A percentile compares a stretch with the other conserved stretches of the same genome.
These are phyloP conservation scores for Agapornis roseicollis DNA, from an alignment of 2,113 vertebrate species.

Conservation along the genomic window DNA sequence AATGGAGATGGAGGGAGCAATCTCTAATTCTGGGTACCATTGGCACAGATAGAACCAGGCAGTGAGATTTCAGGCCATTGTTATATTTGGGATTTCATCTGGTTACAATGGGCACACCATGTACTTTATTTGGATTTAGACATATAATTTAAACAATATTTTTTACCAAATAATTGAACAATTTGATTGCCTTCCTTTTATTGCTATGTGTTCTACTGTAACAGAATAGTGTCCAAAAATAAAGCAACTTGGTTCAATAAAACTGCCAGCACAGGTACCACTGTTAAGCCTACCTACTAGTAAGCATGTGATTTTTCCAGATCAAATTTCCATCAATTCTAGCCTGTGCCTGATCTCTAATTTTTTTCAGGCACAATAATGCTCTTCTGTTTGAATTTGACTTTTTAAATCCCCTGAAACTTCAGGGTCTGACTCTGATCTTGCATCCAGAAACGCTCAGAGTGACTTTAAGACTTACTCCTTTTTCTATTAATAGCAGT, in stretches of 20 bases:
- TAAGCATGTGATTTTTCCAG: neutral
- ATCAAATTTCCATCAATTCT: neutral
- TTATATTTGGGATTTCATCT: neutral
- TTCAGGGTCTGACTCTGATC: neutral
- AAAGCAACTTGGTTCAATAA: neutral
- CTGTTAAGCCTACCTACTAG: neutral
- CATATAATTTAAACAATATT: neutral
- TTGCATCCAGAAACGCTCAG: accelerated
- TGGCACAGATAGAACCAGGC: neutral
- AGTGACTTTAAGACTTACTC: neutral
- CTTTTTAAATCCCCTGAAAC: neutral
- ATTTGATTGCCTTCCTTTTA: neutral
- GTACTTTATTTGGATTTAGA: neutral
- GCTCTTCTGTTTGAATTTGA: neutral
- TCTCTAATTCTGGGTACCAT: neutral
- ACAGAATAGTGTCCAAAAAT: neutral
- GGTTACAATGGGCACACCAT: neutral
- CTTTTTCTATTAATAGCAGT: neutral
- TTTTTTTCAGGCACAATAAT: neutral
- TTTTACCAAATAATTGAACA: neutral
- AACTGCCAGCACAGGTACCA: neutral
- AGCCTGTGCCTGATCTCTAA: neutral
- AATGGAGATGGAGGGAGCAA: neutral
- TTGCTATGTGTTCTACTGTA: neutral
- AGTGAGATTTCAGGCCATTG: neutral